Evolutionary conservation across 2,797 vertebrate species (phyloP).

Genomic region (Mus caroli): DNA sequence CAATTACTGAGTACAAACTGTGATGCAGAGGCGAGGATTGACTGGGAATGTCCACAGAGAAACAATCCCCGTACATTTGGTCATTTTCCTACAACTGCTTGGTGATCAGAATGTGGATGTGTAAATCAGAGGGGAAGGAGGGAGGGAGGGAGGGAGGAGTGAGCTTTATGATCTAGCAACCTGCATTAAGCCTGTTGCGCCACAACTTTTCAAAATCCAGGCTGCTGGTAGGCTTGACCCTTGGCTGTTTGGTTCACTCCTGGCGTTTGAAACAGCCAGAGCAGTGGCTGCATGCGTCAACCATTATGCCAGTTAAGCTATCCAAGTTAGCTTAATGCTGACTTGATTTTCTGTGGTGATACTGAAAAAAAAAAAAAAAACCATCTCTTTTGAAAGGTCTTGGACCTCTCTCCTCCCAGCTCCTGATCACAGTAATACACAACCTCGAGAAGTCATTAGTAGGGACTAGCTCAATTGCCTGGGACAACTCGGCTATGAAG

Average conservation of each 20-base stretch:
- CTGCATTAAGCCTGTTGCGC: constrained; percentile 77
- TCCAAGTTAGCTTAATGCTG: constrained; percentile 85
- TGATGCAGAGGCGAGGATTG: background rate
- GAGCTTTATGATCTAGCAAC: constrained; percentile 62
- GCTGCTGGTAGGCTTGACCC: constrained; percentile 78
- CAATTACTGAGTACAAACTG: constrained; percentile 55
- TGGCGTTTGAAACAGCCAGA: constrained; percentile 82
- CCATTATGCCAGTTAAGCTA: constrained; percentile 83
- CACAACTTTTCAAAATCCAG: constrained; percentile 74
- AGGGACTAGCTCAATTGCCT: constrained; percentile 84
- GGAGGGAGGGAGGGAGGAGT: background rate
- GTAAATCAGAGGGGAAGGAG: constrained; percentile 36
- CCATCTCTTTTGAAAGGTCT: constrained; percentile 86
- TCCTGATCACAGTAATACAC: constrained; percentile 88
- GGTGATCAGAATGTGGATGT: constrained; percentile 22
- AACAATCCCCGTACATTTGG: background rate
- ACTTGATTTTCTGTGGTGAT: constrained; percentile 86
- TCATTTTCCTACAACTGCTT: constrained; percentile 50
- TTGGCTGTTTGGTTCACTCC: constrained; percentile 76
- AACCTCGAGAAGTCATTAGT: constrained; percentile 88
- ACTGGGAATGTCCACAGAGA: constrained; percentile 10
- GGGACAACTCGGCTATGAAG: constrained; percentile 85
- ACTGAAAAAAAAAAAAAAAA: constrained; percentile 87
- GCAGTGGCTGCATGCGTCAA: constrained; percentile 53
- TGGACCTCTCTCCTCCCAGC: constrained; percentile 86